Conservation (phyloP, 2,888 invertebrate genomes). For the Habroteleia sp. region DNA sequence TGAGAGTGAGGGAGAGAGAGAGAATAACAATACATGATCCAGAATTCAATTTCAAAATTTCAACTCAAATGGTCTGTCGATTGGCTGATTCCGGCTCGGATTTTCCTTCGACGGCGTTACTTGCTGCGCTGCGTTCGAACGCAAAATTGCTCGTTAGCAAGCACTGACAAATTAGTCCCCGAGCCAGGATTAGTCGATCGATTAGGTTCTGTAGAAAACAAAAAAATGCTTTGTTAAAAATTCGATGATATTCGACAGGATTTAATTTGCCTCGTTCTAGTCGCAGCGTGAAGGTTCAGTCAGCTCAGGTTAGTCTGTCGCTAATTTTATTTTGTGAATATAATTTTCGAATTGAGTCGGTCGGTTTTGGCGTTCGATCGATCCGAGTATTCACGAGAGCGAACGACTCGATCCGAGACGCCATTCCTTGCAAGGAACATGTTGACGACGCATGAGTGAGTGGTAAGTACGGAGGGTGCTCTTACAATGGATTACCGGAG, state of each 20-base stretch:
- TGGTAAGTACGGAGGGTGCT: slow-evolving; percentile 80
- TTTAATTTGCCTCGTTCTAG: slow-evolving; percentile 69
- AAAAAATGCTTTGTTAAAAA: slow-evolving; percentile 50
- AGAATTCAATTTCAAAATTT: slow-evolving; percentile 8
- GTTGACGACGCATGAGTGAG: slow-evolving; percentile 78
- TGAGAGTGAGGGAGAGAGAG: slow-evolving; percentile 47
- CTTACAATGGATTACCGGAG: slow-evolving; percentile 66
- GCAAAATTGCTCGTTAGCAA: too few relatives aligned
- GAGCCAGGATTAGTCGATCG: slow-evolving; percentile 44
- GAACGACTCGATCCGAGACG: slow-evolving; percentile 70
- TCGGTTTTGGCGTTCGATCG: slow-evolving; percentile 39
- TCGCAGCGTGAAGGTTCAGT: slow-evolving; percentile 78
- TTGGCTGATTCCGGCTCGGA: slow-evolving; percentile 5
- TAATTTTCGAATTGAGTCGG: slow-evolving; percentile 67
- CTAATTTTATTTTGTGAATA: slow-evolving; percentile 75
- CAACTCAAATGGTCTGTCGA: slow-evolving; percentile 7
- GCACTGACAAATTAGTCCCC: too few relatives aligned
- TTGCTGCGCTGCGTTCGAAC: too few relatives aligned
- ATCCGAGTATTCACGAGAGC: slow-evolving; percentile 27
- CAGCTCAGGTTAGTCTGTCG: slow-evolving; percentile 79
- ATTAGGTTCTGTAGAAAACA: slow-evolving; percentile 13
- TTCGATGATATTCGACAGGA: slow-evolving; percentile 61
- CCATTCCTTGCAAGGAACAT: slow-evolving; percentile 77
- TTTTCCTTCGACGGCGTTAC: background rate
- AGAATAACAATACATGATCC: slow-evolving; percentile 18